These are phyloP conservation scores for Tauraco hartlaubi DNA, from an alignment of 2,797 vertebrate species.

Conservation along the genomic window DNA sequence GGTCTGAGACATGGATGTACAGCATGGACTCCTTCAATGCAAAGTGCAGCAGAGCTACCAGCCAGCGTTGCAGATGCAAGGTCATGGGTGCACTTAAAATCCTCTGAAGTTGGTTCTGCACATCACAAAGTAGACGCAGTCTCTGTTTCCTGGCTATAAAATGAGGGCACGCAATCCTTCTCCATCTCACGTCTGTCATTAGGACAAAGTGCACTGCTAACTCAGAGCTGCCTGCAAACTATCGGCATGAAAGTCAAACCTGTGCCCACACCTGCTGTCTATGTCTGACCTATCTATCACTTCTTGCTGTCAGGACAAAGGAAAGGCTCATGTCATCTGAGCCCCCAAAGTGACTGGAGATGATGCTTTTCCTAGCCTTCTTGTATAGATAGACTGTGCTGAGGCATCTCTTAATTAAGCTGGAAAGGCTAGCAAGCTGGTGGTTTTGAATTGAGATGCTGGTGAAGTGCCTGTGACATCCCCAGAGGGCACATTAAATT, in stretches of 20 bases:
- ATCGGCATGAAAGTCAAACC: background rate
- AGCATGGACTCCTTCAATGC: background rate
- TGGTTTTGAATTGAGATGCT: constrained; percentile 63
- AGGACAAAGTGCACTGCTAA: background rate
- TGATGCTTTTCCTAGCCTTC: background rate
- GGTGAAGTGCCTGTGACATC: constrained; percentile 45
- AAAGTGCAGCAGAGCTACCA: background rate
- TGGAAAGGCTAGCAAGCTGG: constrained; percentile 59
- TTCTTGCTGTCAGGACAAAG: background rate
- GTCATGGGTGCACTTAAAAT: background rate
- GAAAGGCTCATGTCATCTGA: background rate
- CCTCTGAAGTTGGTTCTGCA: background rate
- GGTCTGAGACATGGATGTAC: background rate
- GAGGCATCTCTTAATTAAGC: constrained; percentile 71
- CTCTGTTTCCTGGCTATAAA: background rate
- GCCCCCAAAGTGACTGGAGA: background rate
- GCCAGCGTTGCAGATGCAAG: background rate
- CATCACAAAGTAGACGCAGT: background rate
- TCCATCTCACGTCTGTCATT: background rate
- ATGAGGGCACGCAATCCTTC: background rate
- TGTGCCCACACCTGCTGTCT: background rate
- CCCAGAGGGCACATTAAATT: constrained; percentile 75
- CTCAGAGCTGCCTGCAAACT: background rate
- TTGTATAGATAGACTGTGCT: background rate
- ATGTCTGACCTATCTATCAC: background rate